phyloP scores from a whole-genome alignment of 2,888 invertebrate species.

The Spodoptera littoralis region DNA sequence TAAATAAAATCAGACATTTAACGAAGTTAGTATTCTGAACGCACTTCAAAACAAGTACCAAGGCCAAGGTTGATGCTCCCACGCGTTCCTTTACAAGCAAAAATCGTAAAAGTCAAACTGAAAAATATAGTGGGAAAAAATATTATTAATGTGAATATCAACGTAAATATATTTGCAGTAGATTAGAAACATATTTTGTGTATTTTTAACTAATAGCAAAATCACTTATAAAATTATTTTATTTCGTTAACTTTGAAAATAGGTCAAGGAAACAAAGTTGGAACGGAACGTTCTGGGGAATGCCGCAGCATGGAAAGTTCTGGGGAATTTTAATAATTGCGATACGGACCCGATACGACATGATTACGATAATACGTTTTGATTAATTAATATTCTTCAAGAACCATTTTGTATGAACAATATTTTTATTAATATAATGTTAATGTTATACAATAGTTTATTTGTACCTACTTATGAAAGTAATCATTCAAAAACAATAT shows the following conservation, averaged over 20 bases:
- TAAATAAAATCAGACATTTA: background rate
- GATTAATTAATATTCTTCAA: too few species aligned
- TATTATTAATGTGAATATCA: background rate
- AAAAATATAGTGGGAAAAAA: background rate
- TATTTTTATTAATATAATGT: too few species aligned
- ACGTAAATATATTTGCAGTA: background rate
- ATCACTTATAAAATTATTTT: too few species aligned
- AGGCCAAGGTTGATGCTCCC: background rate
- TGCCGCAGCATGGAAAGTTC: conserved; percentile 31
- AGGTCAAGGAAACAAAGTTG: conserved; percentile 15
- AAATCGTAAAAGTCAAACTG: background rate
- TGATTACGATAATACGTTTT: background rate
- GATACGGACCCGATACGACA: background rate
- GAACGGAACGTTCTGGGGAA: conserved; percentile 30
- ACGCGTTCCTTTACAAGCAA: conserved; percentile 1
- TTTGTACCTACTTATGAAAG: too few species aligned
- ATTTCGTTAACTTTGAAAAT: background rate
- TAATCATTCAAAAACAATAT: too few species aligned
- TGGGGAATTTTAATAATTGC: conserved; percentile 20
- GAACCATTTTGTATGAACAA: too few species aligned
- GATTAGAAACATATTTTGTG: too few species aligned
- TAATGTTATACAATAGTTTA: too few species aligned
- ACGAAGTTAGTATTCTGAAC: conserved; percentile 4
- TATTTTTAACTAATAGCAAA: too few species aligned
- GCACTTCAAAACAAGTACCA: background rate